phyloP scores from a whole-genome alignment of 2,113 vertebrate genomes.

The Erythrocercus mccallii region DNA sequence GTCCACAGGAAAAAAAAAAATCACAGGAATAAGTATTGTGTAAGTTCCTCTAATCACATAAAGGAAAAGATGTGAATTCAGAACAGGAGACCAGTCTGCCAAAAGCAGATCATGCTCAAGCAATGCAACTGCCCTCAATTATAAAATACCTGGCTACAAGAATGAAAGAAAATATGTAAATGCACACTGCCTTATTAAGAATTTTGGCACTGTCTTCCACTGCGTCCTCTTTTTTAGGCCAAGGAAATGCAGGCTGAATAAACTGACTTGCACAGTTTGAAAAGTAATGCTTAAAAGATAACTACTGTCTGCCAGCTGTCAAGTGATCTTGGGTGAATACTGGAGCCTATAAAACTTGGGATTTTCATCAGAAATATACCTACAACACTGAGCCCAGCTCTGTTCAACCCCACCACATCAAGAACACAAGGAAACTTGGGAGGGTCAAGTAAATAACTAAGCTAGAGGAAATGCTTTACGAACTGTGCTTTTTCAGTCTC shows the following conservation, averaged over 20 bases:
- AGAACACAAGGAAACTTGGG: neutral
- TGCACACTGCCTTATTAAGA: neutral
- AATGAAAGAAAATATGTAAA: neutral
- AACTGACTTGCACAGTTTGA: neutral
- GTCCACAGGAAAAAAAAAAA: neutral
- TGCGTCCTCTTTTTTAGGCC: neutral
- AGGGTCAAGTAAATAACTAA: neutral
- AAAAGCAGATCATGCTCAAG: neutral
- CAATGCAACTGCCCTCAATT: neutral
- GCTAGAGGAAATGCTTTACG: neutral
- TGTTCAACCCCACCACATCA: neutral
- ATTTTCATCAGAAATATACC: neutral
- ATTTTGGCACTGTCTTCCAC: neutral
- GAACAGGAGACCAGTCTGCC: neutral
- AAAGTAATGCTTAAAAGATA: neutral
- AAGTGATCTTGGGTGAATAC: neutral
- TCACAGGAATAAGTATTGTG: neutral
- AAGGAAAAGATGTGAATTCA: neutral
- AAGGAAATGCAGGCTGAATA: neutral
- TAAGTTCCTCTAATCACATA: neutral
- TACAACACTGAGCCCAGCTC: neutral
- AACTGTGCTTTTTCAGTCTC: neutral
- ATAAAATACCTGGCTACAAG: neutral
- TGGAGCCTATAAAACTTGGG: neutral
- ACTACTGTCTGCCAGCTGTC: neutral